Conservation (phyloP, 2,888 invertebrate genomes). For the Sinotaia quadrata region DNA sequence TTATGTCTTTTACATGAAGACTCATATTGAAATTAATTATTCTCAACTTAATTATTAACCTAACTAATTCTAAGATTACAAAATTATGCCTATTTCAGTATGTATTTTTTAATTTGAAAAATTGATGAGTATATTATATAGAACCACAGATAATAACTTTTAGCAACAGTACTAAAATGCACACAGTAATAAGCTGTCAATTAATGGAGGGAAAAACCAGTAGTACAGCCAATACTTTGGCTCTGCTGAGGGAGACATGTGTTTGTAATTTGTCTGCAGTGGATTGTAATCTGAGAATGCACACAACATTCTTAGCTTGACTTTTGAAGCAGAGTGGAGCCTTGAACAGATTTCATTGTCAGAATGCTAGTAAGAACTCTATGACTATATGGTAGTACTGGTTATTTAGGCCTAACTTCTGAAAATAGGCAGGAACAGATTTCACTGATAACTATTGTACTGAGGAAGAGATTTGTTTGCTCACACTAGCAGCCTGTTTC, state of each 20-base stretch:
- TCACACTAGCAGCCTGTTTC: too few species aligned
- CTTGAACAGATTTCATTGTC: background rate
- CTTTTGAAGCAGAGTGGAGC: background rate
- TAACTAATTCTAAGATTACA: too few species aligned
- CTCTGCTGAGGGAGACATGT: constrained; percentile 15
- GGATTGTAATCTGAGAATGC: constrained; percentile 20
- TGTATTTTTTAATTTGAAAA: too few species aligned
- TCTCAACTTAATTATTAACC: too few species aligned
- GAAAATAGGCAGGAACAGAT: too few species aligned
- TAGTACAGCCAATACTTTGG: constrained; percentile 10
- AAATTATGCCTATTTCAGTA: too few species aligned
- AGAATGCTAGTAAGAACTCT: background rate
- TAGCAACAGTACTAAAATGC: background rate
- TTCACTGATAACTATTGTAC: too few species aligned
- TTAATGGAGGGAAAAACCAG: background rate
- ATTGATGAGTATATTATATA: background rate
- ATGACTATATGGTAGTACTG: too few species aligned
- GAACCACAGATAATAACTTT: background rate
- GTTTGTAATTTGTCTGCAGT: constrained; percentile 18
- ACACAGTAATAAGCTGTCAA: background rate
- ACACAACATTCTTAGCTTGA: background rate
- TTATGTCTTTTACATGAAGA: too few species aligned
- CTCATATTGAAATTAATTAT: too few species aligned
- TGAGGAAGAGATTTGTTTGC: too few species aligned
- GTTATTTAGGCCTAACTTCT: too few species aligned